Base-by-base conservation (phyloP, 2,113 vertebrate genomes). In the Myotis yumanensis region DNA sequence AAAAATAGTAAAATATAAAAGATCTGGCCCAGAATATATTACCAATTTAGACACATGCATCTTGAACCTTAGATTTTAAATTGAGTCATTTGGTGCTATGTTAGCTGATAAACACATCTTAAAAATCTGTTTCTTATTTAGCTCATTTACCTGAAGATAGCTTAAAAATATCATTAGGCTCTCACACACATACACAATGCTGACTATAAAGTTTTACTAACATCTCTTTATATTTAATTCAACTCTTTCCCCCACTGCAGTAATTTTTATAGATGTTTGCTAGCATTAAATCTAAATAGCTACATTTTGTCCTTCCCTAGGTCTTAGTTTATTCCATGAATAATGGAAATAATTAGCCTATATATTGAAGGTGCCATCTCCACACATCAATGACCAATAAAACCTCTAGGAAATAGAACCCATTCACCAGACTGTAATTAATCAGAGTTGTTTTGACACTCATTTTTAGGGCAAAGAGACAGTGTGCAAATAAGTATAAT, bases 381-480 rank as follows among this genome's bases (percentile, higher is more conserved):
- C 35, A 64, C 52, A 68, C 12, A 79, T 86, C 59, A 94, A 28
- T n/a, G 48, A 32, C 16, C 54, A 86, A 72, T 83, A 91, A 93
- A 89, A 66, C 62, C 12, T 82, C 73, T 16, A 68, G 40, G 79
- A 84, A 62, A n/a, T 48, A 22, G 48, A 91, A 86, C 2, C 22
- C 12, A 66, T 73, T 90, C 37, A 54, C 18, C n/a, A 80, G 57
- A 80, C 18, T 76, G 23, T 1, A 85, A 57, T 85, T 94, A 86
- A 89, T 90, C 62, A 40, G 30, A 8, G 28, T 30, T 57, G 32
- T 68, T 93, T 93, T 30, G 5, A 94, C n/a, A 62, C 35, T 62
- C 77, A 28, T 37, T 71, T 93, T 94, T 80, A 62, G 52, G 28
- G 20, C 48, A 96, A 76, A 77, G 52, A 89, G 46, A 86, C 18